phyloP scores from a whole-genome alignment of 2,888 invertebrate species.

The Rhingia campestris region DNA sequence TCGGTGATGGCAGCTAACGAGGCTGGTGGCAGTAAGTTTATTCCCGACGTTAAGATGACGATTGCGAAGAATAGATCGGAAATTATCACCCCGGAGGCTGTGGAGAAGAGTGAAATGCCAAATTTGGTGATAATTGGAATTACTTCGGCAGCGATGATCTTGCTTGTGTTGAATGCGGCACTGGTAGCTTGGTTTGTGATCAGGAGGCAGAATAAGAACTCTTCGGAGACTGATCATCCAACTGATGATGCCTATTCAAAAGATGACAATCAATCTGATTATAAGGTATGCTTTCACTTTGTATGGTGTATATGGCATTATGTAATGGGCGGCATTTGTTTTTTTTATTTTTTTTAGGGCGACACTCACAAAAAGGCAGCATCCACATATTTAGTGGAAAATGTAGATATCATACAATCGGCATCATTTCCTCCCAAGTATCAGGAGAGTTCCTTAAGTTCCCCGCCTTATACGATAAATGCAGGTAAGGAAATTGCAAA shows the following conservation, averaged over 20 bases:
- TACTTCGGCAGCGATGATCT: slow-evolving; percentile 80
- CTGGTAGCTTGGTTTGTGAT: slow-evolving; percentile 81
- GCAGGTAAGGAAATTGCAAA: slow-evolving; percentile 38
- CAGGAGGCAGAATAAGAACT: slow-evolving; percentile 79
- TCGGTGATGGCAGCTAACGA: slow-evolving; percentile 81
- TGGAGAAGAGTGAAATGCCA: slow-evolving; percentile 80
- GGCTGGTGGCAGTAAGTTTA: slow-evolving; percentile 80
- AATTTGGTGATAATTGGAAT: slow-evolving; percentile 82
- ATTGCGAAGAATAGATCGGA: slow-evolving; percentile 73
- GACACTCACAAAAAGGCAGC: slow-evolving; percentile 81
- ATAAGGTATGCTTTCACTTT: slow-evolving; percentile 77
- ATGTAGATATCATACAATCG: slow-evolving; percentile 81
- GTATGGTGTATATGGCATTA: no score
- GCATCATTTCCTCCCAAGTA: slow-evolving; percentile 81
- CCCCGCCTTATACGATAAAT: slow-evolving; percentile 78
- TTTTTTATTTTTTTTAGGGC: slow-evolving; percentile 77
- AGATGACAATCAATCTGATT: slow-evolving; percentile 81
- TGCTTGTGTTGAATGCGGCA: slow-evolving; percentile 79
- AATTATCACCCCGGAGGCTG: slow-evolving; percentile 78
- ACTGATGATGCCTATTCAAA: slow-evolving; percentile 81
- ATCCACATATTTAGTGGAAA: slow-evolving; percentile 81
- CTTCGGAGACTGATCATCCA: slow-evolving; percentile 79
- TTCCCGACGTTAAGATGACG: slow-evolving; percentile 78
- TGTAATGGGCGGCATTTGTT: no score
- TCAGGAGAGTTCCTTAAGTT: slow-evolving; percentile 81